Evolutionary conservation across 1,140 invertebrate genomes (phyloP).

Genomic region (Drosophila kepulauana): DNA sequence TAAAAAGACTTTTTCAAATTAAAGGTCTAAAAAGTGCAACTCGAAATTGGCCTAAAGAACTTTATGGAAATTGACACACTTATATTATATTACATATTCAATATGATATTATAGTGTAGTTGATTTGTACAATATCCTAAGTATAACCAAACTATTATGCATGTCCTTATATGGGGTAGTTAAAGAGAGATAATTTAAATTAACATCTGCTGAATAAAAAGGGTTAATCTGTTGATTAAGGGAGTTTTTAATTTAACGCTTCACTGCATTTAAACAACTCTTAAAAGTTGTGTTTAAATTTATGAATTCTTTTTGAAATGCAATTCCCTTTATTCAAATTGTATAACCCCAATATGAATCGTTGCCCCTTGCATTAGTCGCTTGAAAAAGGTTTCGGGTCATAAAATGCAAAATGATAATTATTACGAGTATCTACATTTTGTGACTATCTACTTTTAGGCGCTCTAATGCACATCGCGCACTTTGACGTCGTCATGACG

Average conservation of each 20-base stretch:
- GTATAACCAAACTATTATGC: slow-evolving; percentile 15
- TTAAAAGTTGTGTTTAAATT: not conserved
- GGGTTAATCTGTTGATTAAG: not conserved
- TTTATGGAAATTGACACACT: slow-evolving; percentile 49
- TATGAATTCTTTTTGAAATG: not conserved
- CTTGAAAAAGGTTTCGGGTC: slow-evolving; percentile 10
- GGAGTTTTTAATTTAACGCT: not conserved
- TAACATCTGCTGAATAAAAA: not conserved
- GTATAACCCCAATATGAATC: not conserved
- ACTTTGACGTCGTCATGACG: slow-evolving; percentile 64
- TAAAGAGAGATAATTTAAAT: not conserved
- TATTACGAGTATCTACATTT: slow-evolving; percentile 22
- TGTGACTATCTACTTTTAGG: slow-evolving; percentile 51
- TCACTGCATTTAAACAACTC: not conserved
- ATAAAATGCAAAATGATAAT: slow-evolving; percentile 43
- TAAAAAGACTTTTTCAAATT: too few relatives aligned
- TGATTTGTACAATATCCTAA: slow-evolving; percentile 4
- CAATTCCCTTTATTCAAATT: not conserved
- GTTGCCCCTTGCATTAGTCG: not conserved
- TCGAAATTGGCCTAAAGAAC: slow-evolving; percentile 12
- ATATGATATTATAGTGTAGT: slow-evolving; percentile 27
- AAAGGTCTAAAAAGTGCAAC: not conserved
- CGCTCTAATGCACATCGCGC: slow-evolving; percentile 44
- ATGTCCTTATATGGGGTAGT: slow-evolving; percentile 23
- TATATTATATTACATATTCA: not conserved